A percentile compares a stretch with the other conserved stretches of the same genome.
Evolutionary conservation across 2,888 invertebrate species (phyloP).

Genomic region (Sphecodes monilicornis): DNA sequence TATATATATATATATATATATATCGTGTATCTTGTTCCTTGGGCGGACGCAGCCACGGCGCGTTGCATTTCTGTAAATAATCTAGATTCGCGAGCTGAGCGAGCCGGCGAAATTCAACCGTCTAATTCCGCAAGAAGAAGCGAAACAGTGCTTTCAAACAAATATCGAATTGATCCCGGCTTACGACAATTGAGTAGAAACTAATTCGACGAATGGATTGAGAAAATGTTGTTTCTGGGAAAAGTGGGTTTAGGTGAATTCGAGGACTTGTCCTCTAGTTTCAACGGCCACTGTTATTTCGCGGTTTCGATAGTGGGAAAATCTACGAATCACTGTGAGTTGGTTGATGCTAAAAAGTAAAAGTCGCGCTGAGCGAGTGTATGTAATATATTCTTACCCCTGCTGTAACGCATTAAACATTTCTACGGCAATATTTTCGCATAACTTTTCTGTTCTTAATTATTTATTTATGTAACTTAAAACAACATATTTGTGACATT

Average conservation of each 20-base stretch:
- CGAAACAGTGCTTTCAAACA: not conserved
- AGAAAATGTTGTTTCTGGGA: constrained; percentile 3
- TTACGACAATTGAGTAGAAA: not conserved
- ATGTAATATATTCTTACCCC: not conserved
- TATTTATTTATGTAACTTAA: not conserved
- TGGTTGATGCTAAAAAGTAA: not conserved
- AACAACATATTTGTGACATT: not conserved
- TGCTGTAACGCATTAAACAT: too few species aligned
- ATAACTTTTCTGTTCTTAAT: not conserved
- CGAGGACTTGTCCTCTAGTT: not conserved
- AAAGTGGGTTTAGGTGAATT: not conserved
- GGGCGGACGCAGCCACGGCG: constrained; percentile 4
- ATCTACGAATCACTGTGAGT: not conserved
- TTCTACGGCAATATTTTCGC: not conserved
- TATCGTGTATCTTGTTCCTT: not conserved
- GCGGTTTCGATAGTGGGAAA: not conserved
- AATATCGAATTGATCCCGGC: not conserved
- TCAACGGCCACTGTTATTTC: not conserved
- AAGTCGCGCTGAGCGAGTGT: not conserved
- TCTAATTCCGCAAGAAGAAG: constrained; percentile 3
- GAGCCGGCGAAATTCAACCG: constrained; percentile 10
- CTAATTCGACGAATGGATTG: not conserved
- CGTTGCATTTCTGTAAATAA: constrained; percentile 32
- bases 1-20: not conserved
- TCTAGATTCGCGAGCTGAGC: constrained; percentile 24